Conservation (phyloP, 1,140 invertebrate genomes). For the Hydropsyche tenuis region DNA sequence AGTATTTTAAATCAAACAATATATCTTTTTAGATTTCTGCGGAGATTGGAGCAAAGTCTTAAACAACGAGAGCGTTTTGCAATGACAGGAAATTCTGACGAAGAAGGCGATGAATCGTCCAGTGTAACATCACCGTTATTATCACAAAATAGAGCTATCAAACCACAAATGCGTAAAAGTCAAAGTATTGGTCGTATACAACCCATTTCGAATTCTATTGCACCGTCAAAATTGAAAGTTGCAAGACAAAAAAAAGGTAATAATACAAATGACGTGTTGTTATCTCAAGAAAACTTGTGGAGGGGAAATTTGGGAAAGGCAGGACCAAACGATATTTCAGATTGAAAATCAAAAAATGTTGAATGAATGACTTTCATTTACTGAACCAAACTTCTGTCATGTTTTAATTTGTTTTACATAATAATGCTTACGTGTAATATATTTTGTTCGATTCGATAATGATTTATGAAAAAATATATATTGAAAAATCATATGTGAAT, state of each 20-base stretch:
- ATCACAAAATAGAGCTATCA: slow-evolving; percentile 53
- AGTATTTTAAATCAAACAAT: no score
- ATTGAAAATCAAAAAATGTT: slow-evolving; percentile 26
- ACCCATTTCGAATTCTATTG: slow-evolving; percentile 55
- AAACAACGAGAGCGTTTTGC: slow-evolving; percentile 65
- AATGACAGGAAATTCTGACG: slow-evolving; percentile 63
- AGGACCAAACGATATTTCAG: slow-evolving; percentile 47
- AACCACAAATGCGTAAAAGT: slow-evolving; percentile 58
- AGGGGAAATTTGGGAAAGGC: slow-evolving; percentile 46
- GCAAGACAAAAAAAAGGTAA: slow-evolving; percentile 52
- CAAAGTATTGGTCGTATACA: slow-evolving; percentile 61
- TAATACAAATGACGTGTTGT: slow-evolving; percentile 25
- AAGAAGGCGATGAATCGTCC: slow-evolving; percentile 64
- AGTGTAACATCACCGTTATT: slow-evolving; percentile 65
- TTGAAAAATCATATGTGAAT: slow-evolving; percentile 16
- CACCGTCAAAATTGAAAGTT: slow-evolving; percentile 58
- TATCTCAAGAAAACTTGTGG: slow-evolving; percentile 38
- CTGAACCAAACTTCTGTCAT: not conserved
- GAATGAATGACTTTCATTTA: not conserved
- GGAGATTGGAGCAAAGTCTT: slow-evolving; percentile 67
- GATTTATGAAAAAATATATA: not conserved
- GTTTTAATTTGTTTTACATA: not conserved
- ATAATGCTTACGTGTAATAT: not conserved
- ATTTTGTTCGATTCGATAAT: not conserved
- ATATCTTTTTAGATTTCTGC: slow-evolving; percentile 59